Conservation (phyloP, 2,113 vertebrate genomes). For the Malurus melanocephalus region DNA sequence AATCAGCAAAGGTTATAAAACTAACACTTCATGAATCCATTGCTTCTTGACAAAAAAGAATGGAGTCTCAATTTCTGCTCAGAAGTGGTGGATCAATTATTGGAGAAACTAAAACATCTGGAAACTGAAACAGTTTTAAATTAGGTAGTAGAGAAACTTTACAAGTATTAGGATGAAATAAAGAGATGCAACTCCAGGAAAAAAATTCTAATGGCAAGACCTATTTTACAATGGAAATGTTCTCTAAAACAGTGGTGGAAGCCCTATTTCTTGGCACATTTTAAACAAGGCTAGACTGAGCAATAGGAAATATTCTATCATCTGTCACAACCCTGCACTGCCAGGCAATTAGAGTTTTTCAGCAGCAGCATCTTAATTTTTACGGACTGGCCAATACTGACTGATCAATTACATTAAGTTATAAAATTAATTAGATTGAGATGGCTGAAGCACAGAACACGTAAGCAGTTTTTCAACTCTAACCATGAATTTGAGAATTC, state of each 20-base stretch:
- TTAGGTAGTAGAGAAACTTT: background rate
- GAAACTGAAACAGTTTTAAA: constrained; percentile 3
- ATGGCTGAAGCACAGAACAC: background rate
- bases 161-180: constrained; percentile 32
- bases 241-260: background rate
- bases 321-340: background rate
- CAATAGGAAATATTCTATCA: constrained; percentile 22
- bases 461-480: background rate
- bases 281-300: background rate
- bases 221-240: constrained; percentile 15
- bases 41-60: background rate
- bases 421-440: background rate
- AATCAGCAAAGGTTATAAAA: background rate
- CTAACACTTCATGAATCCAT: background rate
- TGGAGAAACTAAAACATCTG: background rate
- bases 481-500: background rate
- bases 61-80: background rate
- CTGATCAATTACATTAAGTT: background rate
- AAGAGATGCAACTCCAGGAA: constrained; percentile 50
- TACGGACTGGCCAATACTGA: background rate
- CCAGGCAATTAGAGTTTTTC: background rate
- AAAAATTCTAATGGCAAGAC: constrained; percentile 32
- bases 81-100: background rate
- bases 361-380: background rate
- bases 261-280: background rate